phyloP scores from a whole-genome alignment of 1,140 invertebrate species.

The Popillia japonica region DNA sequence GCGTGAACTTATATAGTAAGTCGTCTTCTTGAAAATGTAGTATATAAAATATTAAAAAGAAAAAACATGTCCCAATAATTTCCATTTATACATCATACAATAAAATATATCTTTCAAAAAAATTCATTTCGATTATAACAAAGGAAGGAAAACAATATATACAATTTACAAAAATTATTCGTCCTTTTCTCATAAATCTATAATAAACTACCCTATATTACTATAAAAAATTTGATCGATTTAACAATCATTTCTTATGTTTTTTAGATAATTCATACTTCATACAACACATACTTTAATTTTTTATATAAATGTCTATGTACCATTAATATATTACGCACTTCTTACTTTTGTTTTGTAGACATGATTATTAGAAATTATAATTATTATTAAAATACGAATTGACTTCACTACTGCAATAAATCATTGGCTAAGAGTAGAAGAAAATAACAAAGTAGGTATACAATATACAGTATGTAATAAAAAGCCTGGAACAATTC shows the following conservation, averaged over 20 bases:
- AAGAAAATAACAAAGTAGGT: background rate
- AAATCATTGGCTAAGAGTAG: constrained; percentile 9
- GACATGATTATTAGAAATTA: background rate
- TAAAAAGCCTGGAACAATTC: too few species aligned
- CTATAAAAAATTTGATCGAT: constrained; percentile 3
- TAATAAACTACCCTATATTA: background rate
- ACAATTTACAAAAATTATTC: constrained; percentile 21
- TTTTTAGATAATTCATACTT: background rate
- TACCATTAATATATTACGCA: background rate
- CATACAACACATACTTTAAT: background rate
- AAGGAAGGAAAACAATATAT: constrained; percentile 14
- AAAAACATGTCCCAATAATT: background rate
- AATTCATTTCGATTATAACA: constrained; percentile 8
- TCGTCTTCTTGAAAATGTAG: background rate
- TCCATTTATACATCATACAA: background rate
- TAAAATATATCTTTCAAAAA: constrained; percentile 22
- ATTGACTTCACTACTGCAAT: background rate
- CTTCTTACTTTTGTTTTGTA: background rate
- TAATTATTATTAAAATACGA: constrained; percentile 11
- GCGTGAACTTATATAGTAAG: background rate
- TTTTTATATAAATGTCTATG: background rate
- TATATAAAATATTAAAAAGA: background rate
- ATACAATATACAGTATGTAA: too few species aligned
- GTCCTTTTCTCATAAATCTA: constrained; percentile 8
- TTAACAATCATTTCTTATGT: background rate